These are phyloP conservation scores for Diorhabda carinulata DNA, from an alignment of 1,140 invertebrate genomes.

Conservation along the genomic window DNA sequence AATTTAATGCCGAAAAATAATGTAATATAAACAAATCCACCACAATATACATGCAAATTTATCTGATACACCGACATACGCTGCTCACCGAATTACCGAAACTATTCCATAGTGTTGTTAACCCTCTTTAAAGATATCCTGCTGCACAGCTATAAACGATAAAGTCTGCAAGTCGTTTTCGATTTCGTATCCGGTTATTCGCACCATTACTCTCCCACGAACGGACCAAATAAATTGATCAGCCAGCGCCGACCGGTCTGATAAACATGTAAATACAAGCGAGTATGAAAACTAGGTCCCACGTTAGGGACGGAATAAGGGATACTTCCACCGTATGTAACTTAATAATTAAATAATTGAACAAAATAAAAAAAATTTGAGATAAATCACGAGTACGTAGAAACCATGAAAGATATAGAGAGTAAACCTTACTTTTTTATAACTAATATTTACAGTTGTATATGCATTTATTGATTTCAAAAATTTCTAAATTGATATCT, in stretches of 20 bases:
- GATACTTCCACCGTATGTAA: too few species aligned
- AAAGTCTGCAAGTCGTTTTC: neutral
- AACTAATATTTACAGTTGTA: too few species aligned
- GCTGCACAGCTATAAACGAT: constrained; percentile 1
- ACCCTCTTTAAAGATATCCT: neutral
- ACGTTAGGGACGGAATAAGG: too few species aligned
- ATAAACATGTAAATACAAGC: constrained; percentile 19
- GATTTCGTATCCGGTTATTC: constrained; percentile 16
- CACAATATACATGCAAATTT: neutral
- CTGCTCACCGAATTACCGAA: neutral
- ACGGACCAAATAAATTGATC: constrained; percentile 5
- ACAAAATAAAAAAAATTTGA: too few species aligned
- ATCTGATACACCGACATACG: neutral
- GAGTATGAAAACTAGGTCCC: neutral
- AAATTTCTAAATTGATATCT: too few species aligned
- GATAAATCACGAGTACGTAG: too few species aligned
- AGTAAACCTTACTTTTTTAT: too few species aligned
- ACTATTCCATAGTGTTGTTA: neutral
- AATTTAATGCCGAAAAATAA: too few species aligned
- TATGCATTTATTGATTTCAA: too few species aligned
- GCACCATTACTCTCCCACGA: constrained; percentile 16
- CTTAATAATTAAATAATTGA: too few species aligned
- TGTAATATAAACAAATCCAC: too few species aligned
- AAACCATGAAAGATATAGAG: too few species aligned
- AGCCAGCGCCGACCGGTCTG: constrained; percentile 12